Evolutionary conservation across 1,140 invertebrate genomes (phyloP).

Genomic region (Subanguina moxae): DNA sequence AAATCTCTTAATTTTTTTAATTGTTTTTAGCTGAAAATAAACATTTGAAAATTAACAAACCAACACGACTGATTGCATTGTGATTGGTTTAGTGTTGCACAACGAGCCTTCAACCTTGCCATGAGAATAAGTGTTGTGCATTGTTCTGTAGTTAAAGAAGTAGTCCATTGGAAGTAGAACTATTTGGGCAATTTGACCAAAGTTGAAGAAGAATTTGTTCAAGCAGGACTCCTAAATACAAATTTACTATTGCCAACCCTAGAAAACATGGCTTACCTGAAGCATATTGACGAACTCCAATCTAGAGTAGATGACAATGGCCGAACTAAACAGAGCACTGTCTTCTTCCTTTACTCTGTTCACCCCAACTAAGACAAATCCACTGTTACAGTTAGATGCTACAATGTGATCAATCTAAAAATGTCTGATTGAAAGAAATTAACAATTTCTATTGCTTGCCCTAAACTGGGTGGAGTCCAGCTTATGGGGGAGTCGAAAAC

Average conservation of each 20-base stretch:
- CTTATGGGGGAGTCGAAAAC: constrained; percentile 20
- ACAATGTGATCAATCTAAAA: constrained; percentile 24
- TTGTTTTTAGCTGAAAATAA: not conserved
- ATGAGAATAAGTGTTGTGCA: not conserved
- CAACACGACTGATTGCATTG: not conserved
- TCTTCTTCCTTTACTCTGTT: constrained; percentile 1
- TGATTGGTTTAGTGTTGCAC: not conserved
- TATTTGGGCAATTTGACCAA: constrained; percentile 16
- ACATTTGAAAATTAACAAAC: not conserved
- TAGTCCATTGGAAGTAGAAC: constrained; percentile 16
- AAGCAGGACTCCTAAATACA: constrained; percentile 12
- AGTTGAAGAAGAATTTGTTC: constrained; percentile 5
- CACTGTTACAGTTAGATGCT: constrained; percentile 11
- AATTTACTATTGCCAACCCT: no score
- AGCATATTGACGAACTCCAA: constrained; percentile 25
- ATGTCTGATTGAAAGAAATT: not conserved
- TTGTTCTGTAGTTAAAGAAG: constrained; percentile 5
- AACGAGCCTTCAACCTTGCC: not conserved
- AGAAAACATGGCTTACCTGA: constrained; percentile 12
- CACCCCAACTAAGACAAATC: constrained; percentile 19
- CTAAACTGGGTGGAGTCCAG: constrained; percentile 18
- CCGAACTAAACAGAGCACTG: not conserved
- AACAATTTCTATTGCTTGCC: constrained; percentile 9
- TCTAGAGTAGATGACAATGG: constrained; percentile 22
- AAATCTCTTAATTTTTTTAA: constrained; percentile 12